Percentiles rank a stretch among this genome's conserved stretches.
phyloP scores from a whole-genome alignment of 2,888 invertebrate species.

The Auanema sp. region DNA sequence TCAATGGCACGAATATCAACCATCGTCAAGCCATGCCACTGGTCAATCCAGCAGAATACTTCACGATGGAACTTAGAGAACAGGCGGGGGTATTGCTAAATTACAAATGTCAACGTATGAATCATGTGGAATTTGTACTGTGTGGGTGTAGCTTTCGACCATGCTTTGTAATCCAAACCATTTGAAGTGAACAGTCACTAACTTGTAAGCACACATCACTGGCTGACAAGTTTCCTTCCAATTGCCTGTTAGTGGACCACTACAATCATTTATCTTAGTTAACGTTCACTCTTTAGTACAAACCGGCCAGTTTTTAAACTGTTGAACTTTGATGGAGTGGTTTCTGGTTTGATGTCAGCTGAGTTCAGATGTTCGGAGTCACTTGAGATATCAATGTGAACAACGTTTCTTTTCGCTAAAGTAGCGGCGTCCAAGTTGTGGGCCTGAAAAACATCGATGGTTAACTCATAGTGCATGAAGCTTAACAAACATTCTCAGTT shows the following conservation, averaged over 20 bases:
- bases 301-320: conserved; percentile 86
- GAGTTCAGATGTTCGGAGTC: conserved; percentile 69
- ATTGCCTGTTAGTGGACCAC: conserved; percentile 77
- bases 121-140: conserved; percentile 30
- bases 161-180: conserved; percentile 92
- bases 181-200: conserved; percentile 95
- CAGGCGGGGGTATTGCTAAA: conserved; percentile 72
- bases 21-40: conserved; percentile 97
- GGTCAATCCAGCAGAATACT: conserved; percentile 98
- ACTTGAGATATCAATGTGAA: conserved; percentile 92
- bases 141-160: conserved; percentile 74
- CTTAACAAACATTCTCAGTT: conserved; percentile 58
- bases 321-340: conserved; percentile 84
- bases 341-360: conserved; percentile 82
- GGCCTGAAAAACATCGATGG: conserved; percentile 71
- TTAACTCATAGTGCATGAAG: neutral
- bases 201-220: conserved; percentile 96
- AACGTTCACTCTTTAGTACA: neutral
- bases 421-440: conserved; percentile 88
- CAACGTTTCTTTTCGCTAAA: conserved; percentile 79
- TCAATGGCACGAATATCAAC: conserved; percentile 94
- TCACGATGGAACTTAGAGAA: conserved; percentile 98
- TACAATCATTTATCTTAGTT: conserved; percentile 49
- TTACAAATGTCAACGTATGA: neutral
- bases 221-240: conserved; percentile 53